Evolutionary conservation across 1,140 invertebrate species (phyloP).

Genomic region (Ctenoplectra terminalis): DNA sequence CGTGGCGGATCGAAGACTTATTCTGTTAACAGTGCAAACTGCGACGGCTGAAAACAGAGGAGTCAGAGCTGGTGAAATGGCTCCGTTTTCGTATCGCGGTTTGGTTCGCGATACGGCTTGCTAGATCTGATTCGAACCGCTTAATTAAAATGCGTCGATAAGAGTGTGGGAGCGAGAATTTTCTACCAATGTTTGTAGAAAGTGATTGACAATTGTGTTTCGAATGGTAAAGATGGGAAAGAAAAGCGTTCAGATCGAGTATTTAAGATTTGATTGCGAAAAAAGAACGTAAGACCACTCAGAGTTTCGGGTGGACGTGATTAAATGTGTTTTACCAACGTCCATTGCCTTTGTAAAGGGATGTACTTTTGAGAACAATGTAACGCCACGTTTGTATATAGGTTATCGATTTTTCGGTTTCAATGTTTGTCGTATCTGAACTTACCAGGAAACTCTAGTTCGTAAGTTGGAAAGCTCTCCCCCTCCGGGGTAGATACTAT

Average conservation of each 20-base stretch:
- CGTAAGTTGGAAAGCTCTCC: neutral
- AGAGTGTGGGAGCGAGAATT: no score
- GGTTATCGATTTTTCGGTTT: neutral
- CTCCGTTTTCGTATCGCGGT: neutral
- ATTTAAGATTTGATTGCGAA: no score
- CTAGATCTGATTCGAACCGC: neutral
- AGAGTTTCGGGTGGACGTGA: no score
- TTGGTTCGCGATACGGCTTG: neutral
- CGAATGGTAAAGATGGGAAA: no score
- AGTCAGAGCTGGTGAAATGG: neutral
- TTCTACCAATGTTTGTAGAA: no score
- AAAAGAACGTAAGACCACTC: neutral
- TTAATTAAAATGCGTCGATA: neutral
- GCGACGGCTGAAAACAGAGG: neutral
- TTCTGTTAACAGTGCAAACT: constrained; percentile 11
- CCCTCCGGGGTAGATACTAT: neutral
- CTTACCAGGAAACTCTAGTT: constrained; percentile 8
- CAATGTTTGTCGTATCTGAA: neutral
- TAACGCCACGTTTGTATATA: neutral
- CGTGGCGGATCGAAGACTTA: constrained; percentile 6
- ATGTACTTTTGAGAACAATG: neutral
- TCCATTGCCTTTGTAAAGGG: neutral
- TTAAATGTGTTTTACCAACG: no score
- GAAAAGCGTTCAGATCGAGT: no score
- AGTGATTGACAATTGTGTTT: no score